Evolutionary conservation across 2,113 vertebrate genomes (phyloP).

Genomic region (Eurypyga helias): DNA sequence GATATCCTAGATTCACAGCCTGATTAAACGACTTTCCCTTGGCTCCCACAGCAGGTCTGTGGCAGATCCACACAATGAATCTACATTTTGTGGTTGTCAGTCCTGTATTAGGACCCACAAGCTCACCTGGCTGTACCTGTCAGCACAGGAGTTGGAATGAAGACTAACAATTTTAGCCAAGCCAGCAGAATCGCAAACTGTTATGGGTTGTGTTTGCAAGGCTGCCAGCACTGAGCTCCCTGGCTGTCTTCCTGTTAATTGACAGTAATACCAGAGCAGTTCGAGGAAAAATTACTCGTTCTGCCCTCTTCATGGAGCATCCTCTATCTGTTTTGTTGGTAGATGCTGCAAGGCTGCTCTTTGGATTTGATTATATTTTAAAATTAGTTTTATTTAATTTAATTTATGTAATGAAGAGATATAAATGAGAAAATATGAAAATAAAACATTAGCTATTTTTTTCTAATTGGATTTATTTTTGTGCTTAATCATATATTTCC

Average conservation of each 20-base stretch:
- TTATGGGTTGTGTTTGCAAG: not conserved
- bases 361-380: conserved; percentile 24
- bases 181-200: not conserved
- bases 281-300: not conserved
- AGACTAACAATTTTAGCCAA: not conserved
- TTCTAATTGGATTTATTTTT: conserved; percentile 15
- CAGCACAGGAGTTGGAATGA: not conserved
- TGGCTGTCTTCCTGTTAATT: not conserved
- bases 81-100: not conserved
- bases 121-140: not conserved
- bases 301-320: not conserved
- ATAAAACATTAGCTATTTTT: not conserved
- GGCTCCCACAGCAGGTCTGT: not conserved
- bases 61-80: not conserved
- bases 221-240: not conserved
- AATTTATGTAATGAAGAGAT: not conserved
- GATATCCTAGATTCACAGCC: not conserved
- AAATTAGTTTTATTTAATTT: conserved; percentile 19
- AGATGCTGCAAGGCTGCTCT: not conserved
- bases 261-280: not conserved
- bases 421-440: not conserved
- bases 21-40: not conserved
- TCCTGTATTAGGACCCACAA: not conserved
- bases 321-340: not conserved
- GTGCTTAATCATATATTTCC: not conserved